phyloP scores from a whole-genome alignment of 2,797 vertebrate species.

The Protonibea diacanthus region DNA sequence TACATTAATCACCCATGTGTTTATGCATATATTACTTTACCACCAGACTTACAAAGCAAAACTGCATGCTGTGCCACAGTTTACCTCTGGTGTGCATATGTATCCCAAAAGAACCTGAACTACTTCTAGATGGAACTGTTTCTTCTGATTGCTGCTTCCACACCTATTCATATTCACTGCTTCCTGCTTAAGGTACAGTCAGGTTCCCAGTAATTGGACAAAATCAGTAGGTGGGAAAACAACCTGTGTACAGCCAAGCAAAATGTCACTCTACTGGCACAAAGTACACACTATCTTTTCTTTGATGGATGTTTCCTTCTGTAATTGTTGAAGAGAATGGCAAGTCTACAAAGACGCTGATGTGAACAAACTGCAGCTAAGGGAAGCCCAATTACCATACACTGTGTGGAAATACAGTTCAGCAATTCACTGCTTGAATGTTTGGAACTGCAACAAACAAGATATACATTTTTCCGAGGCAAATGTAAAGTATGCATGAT shows the following conservation, averaged over 20 bases:
- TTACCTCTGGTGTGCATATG: not conserved
- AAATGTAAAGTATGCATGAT: not conserved
- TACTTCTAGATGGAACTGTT: slow-evolving; percentile 20
- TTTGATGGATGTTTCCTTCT: slow-evolving; percentile 22
- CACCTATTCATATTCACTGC: slow-evolving; percentile 29
- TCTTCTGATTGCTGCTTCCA: slow-evolving; percentile 19
- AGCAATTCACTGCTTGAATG: not conserved
- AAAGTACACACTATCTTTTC: not conserved
- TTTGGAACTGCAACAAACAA: not conserved
- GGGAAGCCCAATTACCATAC: not conserved
- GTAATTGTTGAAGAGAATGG: not conserved
- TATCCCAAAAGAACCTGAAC: not conserved
- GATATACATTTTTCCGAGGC: not conserved
- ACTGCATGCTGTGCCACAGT: not conserved
- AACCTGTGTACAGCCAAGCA: slow-evolving; percentile 10
- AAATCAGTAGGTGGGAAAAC: slow-evolving; percentile 47
- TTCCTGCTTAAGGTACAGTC: slow-evolving; percentile 2
- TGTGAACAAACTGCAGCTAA: not conserved
- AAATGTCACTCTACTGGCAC: slow-evolving; percentile 31
- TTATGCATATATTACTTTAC: not conserved
- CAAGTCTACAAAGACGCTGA: not conserved
- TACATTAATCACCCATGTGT: not conserved
- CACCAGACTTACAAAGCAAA: not conserved
- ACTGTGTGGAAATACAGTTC: not conserved
- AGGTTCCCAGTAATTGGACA: slow-evolving; percentile 29